phyloP scores from a whole-genome alignment of 2,888 invertebrate genomes.

The Hanleya hanleyi region DNA sequence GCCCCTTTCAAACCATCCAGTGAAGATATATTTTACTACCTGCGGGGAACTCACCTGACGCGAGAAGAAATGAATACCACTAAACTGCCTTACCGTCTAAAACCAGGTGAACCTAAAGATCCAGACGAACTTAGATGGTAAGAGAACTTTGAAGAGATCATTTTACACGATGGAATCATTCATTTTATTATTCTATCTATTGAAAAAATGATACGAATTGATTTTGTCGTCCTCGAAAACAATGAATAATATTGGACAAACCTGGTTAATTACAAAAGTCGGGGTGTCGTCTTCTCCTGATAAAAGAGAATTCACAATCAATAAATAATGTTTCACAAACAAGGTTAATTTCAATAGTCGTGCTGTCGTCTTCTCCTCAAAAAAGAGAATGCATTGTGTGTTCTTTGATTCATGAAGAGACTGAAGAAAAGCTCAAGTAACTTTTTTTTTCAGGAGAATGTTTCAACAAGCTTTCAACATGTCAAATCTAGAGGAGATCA shows the following conservation, averaged over 20 bases:
- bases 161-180: too few relatives aligned
- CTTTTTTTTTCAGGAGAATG: neutral
- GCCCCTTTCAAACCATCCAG: neutral
- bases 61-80: neutral
- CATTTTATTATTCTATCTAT: too few relatives aligned
- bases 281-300: too few relatives aligned
- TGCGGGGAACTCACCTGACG: neutral
- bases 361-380: too few relatives aligned
- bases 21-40: neutral
- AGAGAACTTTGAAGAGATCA: neutral
- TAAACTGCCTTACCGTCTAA: neutral
- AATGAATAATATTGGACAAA: too few relatives aligned
- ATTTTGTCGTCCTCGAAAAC: too few relatives aligned
- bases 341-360: too few relatives aligned
- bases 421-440: neutral
- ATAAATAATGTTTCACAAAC: too few relatives aligned
- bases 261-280: too few relatives aligned
- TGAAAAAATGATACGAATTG: too few relatives aligned
- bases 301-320: too few relatives aligned
- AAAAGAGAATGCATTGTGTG: too few relatives aligned
- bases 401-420: neutral
- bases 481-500: neutral
- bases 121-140: neutral
- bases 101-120: neutral
- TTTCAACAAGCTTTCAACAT: neutral